phyloP scores from a whole-genome alignment of 92 coral and sea anemone species.

The Zoanthus solanderi region DNA sequence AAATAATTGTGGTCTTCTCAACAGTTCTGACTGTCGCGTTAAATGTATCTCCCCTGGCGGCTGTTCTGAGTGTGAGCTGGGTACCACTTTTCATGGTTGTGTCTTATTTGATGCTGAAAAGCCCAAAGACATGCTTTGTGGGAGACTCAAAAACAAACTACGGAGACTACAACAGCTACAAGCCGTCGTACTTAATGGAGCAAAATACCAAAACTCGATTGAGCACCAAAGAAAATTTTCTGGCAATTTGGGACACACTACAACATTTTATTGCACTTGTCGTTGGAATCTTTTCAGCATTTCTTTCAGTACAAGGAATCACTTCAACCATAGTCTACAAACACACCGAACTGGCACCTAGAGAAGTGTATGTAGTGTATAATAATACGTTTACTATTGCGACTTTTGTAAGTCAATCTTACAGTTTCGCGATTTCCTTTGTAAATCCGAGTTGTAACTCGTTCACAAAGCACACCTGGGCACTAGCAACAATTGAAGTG shows the following conservation, averaged over 20 bases:
- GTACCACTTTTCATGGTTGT: background rate
- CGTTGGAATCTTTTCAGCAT: background rate
- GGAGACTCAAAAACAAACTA: background rate
- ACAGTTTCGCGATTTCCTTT: slow-evolving; percentile 10
- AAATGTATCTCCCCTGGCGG: slow-evolving; percentile 6
- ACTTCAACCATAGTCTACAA: slow-evolving; percentile 8
- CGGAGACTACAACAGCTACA: background rate
- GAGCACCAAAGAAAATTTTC: slow-evolving; percentile 11
- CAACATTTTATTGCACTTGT: slow-evolving; percentile 21
- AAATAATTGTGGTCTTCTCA: background rate
- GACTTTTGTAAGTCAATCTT: background rate
- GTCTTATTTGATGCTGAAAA: slow-evolving; percentile 4
- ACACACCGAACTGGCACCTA: background rate
- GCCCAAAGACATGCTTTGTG: background rate
- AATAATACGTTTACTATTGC: background rate
- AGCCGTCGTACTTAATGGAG: background rate
- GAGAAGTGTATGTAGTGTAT: slow-evolving; percentile 16
- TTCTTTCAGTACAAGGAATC: slow-evolving; percentile 7
- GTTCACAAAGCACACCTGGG: slow-evolving; percentile 19
- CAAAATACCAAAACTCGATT: background rate
- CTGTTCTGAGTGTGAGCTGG: slow-evolving; percentile 15
- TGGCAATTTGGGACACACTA: slow-evolving; percentile 17
- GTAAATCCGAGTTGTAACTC: slow-evolving; percentile 4
- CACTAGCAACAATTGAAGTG: background rate
- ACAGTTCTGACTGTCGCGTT: slow-evolving; percentile 13